Conservation (phyloP, 2,797 vertebrate genomes). For the Clangula hyemalis region DNA sequence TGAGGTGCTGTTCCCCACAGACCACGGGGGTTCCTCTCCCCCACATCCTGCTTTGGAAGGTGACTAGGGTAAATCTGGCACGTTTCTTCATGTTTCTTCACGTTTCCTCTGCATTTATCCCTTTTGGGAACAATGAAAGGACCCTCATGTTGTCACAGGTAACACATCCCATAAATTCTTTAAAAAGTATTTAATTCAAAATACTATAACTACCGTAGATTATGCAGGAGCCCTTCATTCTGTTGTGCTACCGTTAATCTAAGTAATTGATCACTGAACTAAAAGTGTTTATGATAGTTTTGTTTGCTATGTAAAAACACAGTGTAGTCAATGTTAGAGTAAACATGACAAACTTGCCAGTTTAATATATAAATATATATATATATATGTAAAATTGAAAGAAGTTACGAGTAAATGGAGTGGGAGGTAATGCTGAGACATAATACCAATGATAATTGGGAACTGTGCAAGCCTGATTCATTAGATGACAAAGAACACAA, state of each 20-base stretch:
- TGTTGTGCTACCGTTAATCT: background rate
- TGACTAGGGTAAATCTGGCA: background rate
- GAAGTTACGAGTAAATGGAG: background rate
- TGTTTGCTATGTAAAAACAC: background rate
- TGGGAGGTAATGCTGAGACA: background rate
- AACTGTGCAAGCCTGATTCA: background rate
- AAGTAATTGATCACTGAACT: background rate
- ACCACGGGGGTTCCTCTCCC: background rate
- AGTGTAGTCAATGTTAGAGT: background rate
- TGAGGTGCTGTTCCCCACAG: fast-evolving
- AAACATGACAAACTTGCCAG: background rate
- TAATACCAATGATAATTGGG: background rate
- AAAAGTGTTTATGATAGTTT: background rate
- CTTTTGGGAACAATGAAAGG: background rate
- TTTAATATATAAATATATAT: background rate
- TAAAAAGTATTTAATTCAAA: background rate
- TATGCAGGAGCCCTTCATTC: background rate
- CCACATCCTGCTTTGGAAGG: background rate
- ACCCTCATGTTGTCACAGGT: background rate
- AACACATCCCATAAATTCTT: background rate
- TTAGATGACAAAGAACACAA: slow-evolving; percentile 2
- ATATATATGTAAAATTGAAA: background rate
- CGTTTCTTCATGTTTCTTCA: background rate
- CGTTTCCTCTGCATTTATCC: background rate
- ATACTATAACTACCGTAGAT: background rate